Conservation (phyloP, 2,888 invertebrate genomes). For the Caenorhabditis auriculariae region DNA sequence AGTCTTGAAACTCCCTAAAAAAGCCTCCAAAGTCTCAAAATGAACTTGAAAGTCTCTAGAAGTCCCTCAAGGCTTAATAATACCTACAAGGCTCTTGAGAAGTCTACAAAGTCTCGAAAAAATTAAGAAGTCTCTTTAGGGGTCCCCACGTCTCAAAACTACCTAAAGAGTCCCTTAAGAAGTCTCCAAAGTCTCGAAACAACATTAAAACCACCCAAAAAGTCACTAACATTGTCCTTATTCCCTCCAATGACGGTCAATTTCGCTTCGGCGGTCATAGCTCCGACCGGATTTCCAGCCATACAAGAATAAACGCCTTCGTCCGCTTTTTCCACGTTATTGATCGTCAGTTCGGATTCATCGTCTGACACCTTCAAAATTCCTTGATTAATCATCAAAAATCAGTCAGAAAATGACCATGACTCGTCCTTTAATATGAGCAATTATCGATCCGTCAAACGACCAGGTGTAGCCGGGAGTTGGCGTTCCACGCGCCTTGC, state of each 20-base stretch:
- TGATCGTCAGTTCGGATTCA: constrained; percentile 52
- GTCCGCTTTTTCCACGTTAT: constrained; percentile 48
- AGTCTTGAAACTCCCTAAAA: too few species aligned
- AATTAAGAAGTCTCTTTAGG: too few species aligned
- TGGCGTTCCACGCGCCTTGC: constrained; percentile 82
- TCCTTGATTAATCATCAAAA: neutral
- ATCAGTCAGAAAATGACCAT: constrained; percentile 59
- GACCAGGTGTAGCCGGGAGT: constrained; percentile 84
- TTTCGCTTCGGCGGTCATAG: constrained; percentile 64
- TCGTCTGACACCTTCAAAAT: constrained; percentile 49
- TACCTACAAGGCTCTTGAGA: too few species aligned
- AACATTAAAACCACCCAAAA: neutral
- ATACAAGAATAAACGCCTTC: constrained; percentile 59
- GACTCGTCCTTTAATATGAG: constrained; percentile 57
- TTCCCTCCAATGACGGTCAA: constrained; percentile 62
- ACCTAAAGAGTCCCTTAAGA: too few species aligned
- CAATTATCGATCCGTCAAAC: constrained; percentile 71
- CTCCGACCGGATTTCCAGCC: constrained; percentile 65
- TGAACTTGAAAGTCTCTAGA: too few species aligned
- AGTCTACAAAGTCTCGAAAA: too few species aligned
- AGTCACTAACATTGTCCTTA: constrained; percentile 13
- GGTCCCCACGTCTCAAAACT: too few species aligned
- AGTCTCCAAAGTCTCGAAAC: too few species aligned
- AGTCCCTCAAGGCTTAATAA: too few species aligned
- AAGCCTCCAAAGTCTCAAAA: too few species aligned